A percentile compares a stretch with the other conserved stretches of the same genome.
phyloP scores from a whole-genome alignment of 1,140 invertebrate species.

The Zaprionus africanus region DNA sequence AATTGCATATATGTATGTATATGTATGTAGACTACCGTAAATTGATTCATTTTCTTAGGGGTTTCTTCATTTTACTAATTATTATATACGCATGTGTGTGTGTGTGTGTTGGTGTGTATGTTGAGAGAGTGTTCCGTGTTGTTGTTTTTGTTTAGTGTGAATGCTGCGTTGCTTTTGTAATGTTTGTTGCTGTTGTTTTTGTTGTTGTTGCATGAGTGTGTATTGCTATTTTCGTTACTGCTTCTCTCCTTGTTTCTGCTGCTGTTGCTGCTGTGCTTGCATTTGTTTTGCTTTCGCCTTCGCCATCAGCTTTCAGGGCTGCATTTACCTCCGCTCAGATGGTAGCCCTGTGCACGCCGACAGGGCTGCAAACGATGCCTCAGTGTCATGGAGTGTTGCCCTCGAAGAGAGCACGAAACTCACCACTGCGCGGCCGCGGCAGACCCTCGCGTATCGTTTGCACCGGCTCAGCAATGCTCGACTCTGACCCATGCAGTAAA shows the following conservation, averaged over 20 bases:
- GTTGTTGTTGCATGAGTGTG: constrained; percentile 34
- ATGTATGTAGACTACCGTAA: constrained; percentile 74
- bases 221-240: constrained; percentile 25
- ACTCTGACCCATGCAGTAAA: constrained; percentile 83
- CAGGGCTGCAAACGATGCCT: constrained; percentile 47
- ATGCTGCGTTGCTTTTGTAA: constrained; percentile 19
- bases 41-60: constrained; percentile 73
- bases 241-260: background rate
- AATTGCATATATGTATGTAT: constrained; percentile 74
- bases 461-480: constrained; percentile 77
- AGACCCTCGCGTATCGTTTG: constrained; percentile 82
- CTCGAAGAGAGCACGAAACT: constrained; percentile 84
- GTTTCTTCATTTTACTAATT: constrained; percentile 68
- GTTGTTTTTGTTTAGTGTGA: constrained; percentile 46
- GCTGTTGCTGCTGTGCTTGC: background rate
- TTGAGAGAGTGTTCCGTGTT: constrained; percentile 8
- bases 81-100: constrained; percentile 77
- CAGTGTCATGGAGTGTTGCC: constrained; percentile 84
- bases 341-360: constrained; percentile 58
- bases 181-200: background rate
- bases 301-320: constrained; percentile 9
- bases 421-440: constrained; percentile 80
- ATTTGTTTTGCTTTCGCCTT: background rate
- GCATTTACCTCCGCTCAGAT: constrained; percentile 56
- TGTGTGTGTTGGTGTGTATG: constrained; percentile 33